Conservation (phyloP, 2,113 vertebrate genomes). For the Myrmophylax atrothorax region DNA sequence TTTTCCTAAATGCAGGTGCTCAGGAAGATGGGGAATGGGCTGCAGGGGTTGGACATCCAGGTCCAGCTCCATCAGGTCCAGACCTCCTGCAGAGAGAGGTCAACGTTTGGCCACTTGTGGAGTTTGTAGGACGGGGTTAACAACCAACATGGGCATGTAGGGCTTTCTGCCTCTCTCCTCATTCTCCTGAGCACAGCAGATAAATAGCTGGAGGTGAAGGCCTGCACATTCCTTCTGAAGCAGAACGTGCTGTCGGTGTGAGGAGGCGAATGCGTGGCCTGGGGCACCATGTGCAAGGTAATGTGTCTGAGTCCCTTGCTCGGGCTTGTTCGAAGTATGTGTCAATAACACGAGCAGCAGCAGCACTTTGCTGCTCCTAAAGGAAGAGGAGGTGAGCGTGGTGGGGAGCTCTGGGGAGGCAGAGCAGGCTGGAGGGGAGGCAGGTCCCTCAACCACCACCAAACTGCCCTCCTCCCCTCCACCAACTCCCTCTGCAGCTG, state of each 20-base stretch:
- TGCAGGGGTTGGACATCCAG: neutral
- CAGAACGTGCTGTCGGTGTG: slow-evolving; percentile 90
- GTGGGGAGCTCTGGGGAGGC: slow-evolving; percentile 31
- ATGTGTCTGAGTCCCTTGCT: slow-evolving; percentile 91
- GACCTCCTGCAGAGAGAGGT: neutral
- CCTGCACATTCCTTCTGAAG: slow-evolving; percentile 92
- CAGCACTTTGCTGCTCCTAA: slow-evolving; percentile 46
- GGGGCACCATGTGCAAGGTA: slow-evolving; percentile 85
- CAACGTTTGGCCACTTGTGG: neutral
- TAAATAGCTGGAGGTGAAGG: slow-evolving; percentile 94
- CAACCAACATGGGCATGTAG: slow-evolving; percentile 11
- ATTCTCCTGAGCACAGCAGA: slow-evolving; percentile 63
- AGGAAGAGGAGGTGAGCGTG: slow-evolving; percentile 60
- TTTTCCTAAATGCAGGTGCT: neutral
- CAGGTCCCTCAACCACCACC: neutral
- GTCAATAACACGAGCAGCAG: slow-evolving; percentile 82
- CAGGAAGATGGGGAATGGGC: neutral
- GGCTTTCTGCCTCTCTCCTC: slow-evolving; percentile 15
- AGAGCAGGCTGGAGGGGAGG: neutral
- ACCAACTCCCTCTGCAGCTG: neutral
- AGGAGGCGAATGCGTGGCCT: slow-evolving; percentile 90
- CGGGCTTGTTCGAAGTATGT: slow-evolving; percentile 97
- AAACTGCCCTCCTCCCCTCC: neutral
- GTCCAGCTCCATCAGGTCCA: neutral
- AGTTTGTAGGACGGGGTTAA: slow-evolving; percentile 3